Percentiles rank a stretch among this genome's conserved stretches.
Conservation (phyloP, 2,113 vertebrate species). For the Zosterops hypoxanthus region DNA sequence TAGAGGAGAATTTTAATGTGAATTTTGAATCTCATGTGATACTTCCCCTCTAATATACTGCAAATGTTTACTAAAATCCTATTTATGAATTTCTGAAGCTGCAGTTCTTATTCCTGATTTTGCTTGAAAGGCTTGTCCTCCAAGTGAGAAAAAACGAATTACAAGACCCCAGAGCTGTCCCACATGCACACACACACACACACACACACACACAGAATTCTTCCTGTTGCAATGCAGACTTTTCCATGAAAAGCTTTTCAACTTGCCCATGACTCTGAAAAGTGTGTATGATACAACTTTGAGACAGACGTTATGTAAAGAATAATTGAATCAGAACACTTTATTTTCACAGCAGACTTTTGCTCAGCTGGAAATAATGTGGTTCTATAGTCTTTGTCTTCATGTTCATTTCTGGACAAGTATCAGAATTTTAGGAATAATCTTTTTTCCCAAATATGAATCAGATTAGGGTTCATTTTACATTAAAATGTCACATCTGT, state of each 20-base stretch:
- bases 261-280: constrained; percentile 72
- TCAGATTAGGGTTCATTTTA: neutral
- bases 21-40: neutral
- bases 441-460: neutral
- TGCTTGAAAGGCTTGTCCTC: neutral
- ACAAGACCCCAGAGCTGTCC: neutral
- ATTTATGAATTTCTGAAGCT: neutral
- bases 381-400: neutral
- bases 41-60: neutral
- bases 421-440: neutral
- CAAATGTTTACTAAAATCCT: neutral
- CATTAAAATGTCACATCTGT: neutral
- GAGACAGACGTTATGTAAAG: neutral
- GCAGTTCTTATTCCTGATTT: neutral
- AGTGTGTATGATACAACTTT: neutral
- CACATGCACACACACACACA: constrained; percentile 32
- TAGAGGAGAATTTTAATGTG: neutral
- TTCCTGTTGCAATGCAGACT: constrained; percentile 72
- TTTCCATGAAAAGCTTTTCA: constrained; percentile 80
- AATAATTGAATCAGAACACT: neutral
- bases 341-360: neutral
- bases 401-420: neutral
- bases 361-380: neutral
- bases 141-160: neutral
- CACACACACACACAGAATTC: constrained; percentile 71